Evolutionary conservation across 2,113 vertebrate genomes (phyloP).

Genomic region (Bungarus multicinctus): DNA sequence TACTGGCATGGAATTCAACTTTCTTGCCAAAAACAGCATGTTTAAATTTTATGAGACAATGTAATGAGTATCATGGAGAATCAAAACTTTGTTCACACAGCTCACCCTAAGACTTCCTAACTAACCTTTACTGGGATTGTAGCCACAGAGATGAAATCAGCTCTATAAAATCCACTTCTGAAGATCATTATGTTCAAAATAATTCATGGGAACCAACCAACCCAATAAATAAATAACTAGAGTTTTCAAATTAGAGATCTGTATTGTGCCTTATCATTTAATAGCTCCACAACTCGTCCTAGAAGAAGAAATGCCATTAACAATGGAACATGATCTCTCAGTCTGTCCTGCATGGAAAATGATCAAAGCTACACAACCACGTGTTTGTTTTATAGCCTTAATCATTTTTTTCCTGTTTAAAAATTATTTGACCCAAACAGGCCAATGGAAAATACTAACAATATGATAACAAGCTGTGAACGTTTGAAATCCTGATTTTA

Average conservation of each 20-base stretch:
- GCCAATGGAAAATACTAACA: conserved; percentile 32
- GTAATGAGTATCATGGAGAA: not conserved
- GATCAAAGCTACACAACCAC: conserved; percentile 60
- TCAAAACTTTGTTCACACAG: not conserved
- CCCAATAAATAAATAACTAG: not conserved
- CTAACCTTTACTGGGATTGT: not conserved
- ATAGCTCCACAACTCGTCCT: conserved; percentile 33
- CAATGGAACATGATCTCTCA: conserved; percentile 37
- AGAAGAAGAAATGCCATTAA: conserved; percentile 45
- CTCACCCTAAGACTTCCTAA: not conserved
- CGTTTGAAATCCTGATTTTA: conserved; percentile 40
- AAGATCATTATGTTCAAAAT: not conserved
- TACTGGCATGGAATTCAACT: not conserved
- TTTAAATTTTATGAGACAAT: not conserved
- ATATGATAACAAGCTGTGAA: conserved; percentile 52
- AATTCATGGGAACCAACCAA: not conserved
- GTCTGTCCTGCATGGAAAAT: conserved; percentile 48
- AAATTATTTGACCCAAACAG: conserved; percentile 53
- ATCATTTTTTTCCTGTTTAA: conserved; percentile 52
- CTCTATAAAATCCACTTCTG: not conserved
- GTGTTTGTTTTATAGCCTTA: conserved; percentile 21
- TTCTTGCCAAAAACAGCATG: not conserved
- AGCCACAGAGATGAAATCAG: not conserved
- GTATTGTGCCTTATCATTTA: not conserved
- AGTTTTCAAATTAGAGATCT: not conserved